Evolutionary conservation across 2,113 vertebrate species (phyloP), one percentile per base, ranked within the genome.

Genomic region (Neotoma lepida): DNA sequence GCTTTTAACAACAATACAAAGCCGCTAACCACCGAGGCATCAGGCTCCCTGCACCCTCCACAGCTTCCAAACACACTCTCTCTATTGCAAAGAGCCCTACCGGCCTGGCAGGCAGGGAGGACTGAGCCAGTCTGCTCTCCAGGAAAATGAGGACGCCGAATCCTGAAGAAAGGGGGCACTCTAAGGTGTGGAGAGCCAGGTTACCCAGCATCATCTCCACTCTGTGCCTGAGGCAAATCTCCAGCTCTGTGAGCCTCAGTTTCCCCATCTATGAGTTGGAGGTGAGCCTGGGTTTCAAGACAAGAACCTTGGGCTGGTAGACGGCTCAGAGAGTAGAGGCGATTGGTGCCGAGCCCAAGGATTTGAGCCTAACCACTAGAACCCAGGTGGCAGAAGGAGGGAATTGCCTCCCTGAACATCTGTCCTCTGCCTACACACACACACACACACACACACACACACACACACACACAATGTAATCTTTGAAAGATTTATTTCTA

Each of bases 161-260:
- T 39, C 8, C 2, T 14, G 2, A 35, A 41, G 54, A 26, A 82
- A 28, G 35, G 5, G 39, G 41, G 78, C 0, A 39, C 33, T 13
- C 49, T n/a, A 56, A 64, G 41, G 1, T 0, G 4, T 0, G 24
- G n/a, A 7, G 5, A 78, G 26, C 33, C 46, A 1, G 39, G 61
- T 33, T 28, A 1, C n/a, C 28, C 39, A 22, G 33, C 35, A 14
- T 30, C 2, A 12, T 41, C 68, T 44, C 81, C 30, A 7, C n/a
- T 0, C 0, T 10, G 28, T 6, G 0, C n/a, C 80, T 3, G 0
- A 26, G 70, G 41, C 39, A 28, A n/a, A 33, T 22, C 28, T 46
- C 46, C 46, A n/a, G 26, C 18, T 44, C 64, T 20, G 66, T 2
- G 33, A 92, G 49, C 77, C 86, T 56, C 44, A 17, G 24, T 71